Conservation (phyloP, 2,113 vertebrate species). For the Mungos mungo region DNA sequence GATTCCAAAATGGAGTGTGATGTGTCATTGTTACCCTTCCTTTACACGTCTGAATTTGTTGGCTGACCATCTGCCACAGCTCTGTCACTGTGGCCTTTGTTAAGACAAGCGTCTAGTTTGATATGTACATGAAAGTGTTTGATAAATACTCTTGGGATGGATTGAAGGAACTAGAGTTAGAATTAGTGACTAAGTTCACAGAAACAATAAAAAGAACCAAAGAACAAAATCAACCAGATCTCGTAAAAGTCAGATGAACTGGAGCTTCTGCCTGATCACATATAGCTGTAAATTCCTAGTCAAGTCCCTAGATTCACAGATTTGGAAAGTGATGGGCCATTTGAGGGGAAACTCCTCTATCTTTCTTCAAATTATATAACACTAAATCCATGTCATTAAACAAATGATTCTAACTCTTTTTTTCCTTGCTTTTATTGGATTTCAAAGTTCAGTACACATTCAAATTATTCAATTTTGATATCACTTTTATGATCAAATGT, state of each 20-base stretch:
- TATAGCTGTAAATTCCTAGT: background rate
- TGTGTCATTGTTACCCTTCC: background rate
- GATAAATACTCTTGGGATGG: background rate
- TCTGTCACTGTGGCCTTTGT: background rate
- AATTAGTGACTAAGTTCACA: background rate
- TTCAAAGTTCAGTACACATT: constrained; percentile 63
- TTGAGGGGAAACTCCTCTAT: constrained; percentile 21
- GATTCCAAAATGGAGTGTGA: background rate
- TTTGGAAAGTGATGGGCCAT: background rate
- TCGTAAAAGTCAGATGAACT: background rate
- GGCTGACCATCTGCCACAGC: background rate
- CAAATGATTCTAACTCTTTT: constrained; percentile 43
- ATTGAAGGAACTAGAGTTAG: background rate
- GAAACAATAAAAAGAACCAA: background rate
- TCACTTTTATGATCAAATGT: constrained; percentile 63
- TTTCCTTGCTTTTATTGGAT: constrained; percentile 58
- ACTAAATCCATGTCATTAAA: constrained; percentile 54
- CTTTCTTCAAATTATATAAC: constrained; percentile 37
- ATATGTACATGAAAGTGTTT: background rate
- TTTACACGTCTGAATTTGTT: background rate
- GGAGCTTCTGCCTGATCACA: background rate
- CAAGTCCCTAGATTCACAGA: constrained; percentile 8
- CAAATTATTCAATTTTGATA: constrained; percentile 55
- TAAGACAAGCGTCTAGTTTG: background rate
- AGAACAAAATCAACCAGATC: background rate